Percentiles rank a stretch among this genome's conserved stretches.
Evolutionary conservation across 2,888 invertebrate genomes (phyloP).

Genomic region (Conomelus anceps): DNA sequence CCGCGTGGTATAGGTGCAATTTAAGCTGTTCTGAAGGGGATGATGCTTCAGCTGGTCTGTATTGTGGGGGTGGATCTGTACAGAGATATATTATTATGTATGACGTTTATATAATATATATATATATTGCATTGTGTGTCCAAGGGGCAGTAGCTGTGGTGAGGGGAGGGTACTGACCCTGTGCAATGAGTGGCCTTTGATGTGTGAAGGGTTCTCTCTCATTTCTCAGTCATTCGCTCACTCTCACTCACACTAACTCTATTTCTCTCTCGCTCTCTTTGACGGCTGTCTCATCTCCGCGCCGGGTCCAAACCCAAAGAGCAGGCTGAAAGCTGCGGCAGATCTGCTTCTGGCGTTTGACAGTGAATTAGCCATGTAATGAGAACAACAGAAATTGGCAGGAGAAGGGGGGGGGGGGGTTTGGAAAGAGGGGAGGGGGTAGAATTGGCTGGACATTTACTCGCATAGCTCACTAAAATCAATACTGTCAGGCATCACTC

Average conservation of each 20-base stretch:
- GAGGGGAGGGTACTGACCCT: background rate
- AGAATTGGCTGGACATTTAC: background rate
- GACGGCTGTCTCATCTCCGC: too few relatives aligned
- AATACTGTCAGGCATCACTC: background rate
- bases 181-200: background rate
- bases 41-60: background rate
- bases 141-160: too few relatives aligned
- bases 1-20: background rate
- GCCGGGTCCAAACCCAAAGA: too few relatives aligned
- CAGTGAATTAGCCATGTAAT: background rate
- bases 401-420: background rate
- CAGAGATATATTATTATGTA: background rate
- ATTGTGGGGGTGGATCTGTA: background rate
- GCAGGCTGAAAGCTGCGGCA: background rate
- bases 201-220: background rate
- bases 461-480: background rate
- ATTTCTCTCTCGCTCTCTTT: background rate
- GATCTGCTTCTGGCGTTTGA: background rate
- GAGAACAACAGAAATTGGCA: background rate
- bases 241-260: background rate
- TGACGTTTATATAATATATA: background rate
- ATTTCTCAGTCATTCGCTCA: background rate
- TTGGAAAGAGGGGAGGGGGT: background rate
- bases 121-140: background rate
- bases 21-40: background rate